Evolutionary conservation across 1,140 invertebrate genomes (phyloP).

Genomic region (Nebria ingens): DNA sequence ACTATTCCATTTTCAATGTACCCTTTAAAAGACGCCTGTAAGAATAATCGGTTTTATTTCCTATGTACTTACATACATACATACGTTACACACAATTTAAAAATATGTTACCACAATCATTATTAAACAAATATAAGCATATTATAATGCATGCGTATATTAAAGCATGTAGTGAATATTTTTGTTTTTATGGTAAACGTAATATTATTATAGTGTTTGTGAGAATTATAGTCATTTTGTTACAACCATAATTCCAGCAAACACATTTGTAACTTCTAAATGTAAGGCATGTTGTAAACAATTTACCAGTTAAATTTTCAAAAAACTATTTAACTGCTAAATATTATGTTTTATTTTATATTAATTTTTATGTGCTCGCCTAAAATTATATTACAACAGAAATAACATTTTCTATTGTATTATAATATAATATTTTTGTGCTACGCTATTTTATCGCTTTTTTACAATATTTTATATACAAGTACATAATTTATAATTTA

Average conservation of each 20-base stretch:
- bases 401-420: not conserved
- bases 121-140: slow-evolving; percentile 2
- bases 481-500: no score
- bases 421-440: not conserved
- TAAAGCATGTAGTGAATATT: slow-evolving; percentile 2
- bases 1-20: no score
- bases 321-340: not conserved
- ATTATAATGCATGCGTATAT: not conserved
- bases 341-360: not conserved
- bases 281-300: slow-evolving; percentile 4
- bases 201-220: not conserved
- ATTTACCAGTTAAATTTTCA: no score
- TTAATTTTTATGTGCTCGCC: not conserved
- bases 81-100: no score
- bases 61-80: no score
- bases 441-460: not conserved
- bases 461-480: not conserved
- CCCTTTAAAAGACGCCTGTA: no score
- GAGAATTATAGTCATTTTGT: not conserved
- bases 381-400: not conserved
- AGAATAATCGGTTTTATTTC: no score
- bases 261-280: not conserved
- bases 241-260: not conserved
- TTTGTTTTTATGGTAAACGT: slow-evolving; percentile 1
- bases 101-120: no score